A percentile compares a stretch with the other conserved stretches of the same genome.
Evolutionary conservation across 2,888 invertebrate genomes (phyloP).

Genomic region (Stictocephala bisonia): DNA sequence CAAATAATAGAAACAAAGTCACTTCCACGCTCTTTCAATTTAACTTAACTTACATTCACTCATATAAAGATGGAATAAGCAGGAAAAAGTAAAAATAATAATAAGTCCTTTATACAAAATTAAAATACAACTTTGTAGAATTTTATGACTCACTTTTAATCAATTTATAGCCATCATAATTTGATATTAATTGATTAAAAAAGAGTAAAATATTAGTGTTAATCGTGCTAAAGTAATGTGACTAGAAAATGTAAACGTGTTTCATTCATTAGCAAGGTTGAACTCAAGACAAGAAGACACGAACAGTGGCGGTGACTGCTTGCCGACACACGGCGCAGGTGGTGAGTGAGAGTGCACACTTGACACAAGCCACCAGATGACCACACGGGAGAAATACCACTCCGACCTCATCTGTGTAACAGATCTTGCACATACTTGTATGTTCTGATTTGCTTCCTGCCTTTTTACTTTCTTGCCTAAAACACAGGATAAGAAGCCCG

Average conservation of each 20-base stretch:
- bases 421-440: constrained; percentile 82
- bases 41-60: too few relatives aligned
- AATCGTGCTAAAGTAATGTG: background rate
- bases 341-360: constrained; percentile 87
- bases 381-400: constrained; percentile 96
- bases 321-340: constrained; percentile 90
- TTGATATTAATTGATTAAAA: too few relatives aligned
- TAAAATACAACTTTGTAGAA: too few relatives aligned
- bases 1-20: too few relatives aligned
- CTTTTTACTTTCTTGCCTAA: background rate
- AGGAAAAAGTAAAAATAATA: too few relatives aligned
- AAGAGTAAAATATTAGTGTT: too few relatives aligned
- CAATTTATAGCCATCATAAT: too few relatives aligned
- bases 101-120: too few relatives aligned
- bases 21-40: too few relatives aligned
- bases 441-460: constrained; percentile 3
- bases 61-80: too few relatives aligned
- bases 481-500: too few relatives aligned
- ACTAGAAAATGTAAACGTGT: constrained; percentile 10
- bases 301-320: constrained; percentile 75
- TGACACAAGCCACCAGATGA: constrained; percentile 92
- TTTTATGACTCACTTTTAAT: too few relatives aligned
- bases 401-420: constrained; percentile 87
- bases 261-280: background rate
- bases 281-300: constrained; percentile 70